Conservation (phyloP, 2,113 vertebrate species). For the Clinocottus analis region DNA sequence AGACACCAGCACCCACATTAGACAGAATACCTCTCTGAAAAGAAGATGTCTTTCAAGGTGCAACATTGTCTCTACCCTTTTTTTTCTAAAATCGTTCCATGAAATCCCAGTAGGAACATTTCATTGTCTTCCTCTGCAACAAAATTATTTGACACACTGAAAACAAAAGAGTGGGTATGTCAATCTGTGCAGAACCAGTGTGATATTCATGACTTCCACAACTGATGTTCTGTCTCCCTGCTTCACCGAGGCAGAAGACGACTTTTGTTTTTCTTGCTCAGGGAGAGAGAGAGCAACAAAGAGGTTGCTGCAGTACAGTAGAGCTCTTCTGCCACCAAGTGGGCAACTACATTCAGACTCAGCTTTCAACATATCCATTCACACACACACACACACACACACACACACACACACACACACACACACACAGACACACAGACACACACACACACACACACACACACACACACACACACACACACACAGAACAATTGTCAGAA, state of each 20-base stretch:
- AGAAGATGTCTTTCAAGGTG: constrained; percentile 25
- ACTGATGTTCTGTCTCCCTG: constrained; percentile 37
- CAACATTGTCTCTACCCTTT: not conserved
- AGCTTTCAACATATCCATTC: not conserved
- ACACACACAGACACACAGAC: too few species aligned
- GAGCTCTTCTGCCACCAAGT: constrained; percentile 84
- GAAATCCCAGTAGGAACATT: constrained; percentile 28
- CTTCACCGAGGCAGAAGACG: not conserved
- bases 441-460: too few species aligned
- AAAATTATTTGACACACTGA: constrained; percentile 40
- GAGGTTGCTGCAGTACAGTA: not conserved
- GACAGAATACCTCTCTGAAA: constrained; percentile 10
- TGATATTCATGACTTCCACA: constrained; percentile 42
- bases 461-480: too few species aligned
- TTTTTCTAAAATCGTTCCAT: constrained; percentile 33
- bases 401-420: not conserved
- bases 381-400: not conserved
- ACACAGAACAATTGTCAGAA: constrained; percentile 34
- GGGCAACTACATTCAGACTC: constrained; percentile 33
- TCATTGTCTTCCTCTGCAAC: constrained; percentile 32
- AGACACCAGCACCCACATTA: not conserved
- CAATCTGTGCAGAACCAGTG: constrained; percentile 28
- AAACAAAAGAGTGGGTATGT: constrained; percentile 37
- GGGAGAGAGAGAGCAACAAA: constrained; percentile 3
- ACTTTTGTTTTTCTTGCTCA: not conserved